phyloP scores from a whole-genome alignment of 2,797 vertebrate species.

The Pteronotus mesoamericanus region DNA sequence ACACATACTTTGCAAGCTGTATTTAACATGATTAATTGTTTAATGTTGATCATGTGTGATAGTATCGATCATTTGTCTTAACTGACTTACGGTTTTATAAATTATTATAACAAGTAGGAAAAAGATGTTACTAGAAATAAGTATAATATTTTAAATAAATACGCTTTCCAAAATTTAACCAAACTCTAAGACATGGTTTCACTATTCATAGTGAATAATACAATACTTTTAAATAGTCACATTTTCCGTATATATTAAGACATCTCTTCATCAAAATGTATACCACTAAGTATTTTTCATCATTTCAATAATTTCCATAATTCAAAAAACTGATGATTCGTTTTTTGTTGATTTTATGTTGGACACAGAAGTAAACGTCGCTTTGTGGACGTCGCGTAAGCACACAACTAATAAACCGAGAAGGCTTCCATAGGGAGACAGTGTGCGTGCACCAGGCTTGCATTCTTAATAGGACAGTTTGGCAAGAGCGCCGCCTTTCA shows the following conservation, averaged over 20 bases:
- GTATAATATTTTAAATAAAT: neutral
- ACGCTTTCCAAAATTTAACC: neutral
- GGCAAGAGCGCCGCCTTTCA: constrained; percentile 68
- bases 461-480: constrained; percentile 62
- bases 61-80: neutral
- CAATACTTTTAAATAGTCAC: neutral
- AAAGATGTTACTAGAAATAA: neutral
- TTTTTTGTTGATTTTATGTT: neutral
- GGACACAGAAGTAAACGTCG: neutral
- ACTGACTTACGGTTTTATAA: neutral
- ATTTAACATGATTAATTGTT: neutral
- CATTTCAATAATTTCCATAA: constrained; percentile 5
- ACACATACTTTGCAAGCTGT: neutral
- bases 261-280: neutral
- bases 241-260: neutral
- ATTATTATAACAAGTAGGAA: neutral
- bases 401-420: constrained; percentile 61
- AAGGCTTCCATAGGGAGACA: constrained; percentile 58
- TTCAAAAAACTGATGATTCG: neutral
- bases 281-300: neutral
- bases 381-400: constrained; percentile 38
- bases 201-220: neutral
- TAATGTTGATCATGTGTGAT: neutral
- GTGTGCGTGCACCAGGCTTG: constrained; percentile 62
- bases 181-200: neutral